Evolutionary conservation across 2,797 vertebrate genomes (phyloP), one percentile per base, ranked within the genome.

Genomic region (Schizothorax lantsangensis): DNA sequence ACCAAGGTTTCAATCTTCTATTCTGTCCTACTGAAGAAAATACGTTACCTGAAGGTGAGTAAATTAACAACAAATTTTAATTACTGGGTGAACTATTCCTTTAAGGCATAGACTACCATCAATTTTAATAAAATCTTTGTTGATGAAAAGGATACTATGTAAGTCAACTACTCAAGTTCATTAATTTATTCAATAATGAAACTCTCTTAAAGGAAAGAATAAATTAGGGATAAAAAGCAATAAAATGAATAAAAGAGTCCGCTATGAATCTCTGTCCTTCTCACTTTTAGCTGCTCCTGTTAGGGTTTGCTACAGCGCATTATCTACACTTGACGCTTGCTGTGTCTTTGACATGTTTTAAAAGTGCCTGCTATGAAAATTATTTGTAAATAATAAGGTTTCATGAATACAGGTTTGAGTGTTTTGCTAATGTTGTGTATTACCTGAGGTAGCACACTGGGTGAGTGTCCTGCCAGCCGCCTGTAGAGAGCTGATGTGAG

Each of bases 401-500:
- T 15, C 15, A 33, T 7, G 6, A 33, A 81, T 30, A 33, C 30
- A 66, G 26, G 62, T 30, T 33, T 68, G 26, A 52, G 26, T n/a
- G 59, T 54, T 71, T 26, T 36, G 40, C 49, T n/a, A 74, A 73
- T 71, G 47, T 85, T 84, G 54, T 82, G 45, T 23, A 6, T 33
- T 96, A 99, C 98, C 98, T 99, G 98, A 98, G 98, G 97, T 98
- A 98, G 97, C 95, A 98, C 95, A 88, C 97, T 95, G 91, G 96
- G 95, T 94, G 97, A 96, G 95, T 97, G 98, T 95, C 97, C 97
- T 88, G 97, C 96, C 96, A 99, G 95, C 94, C 97, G 96, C 94
- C 98, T n/a, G 97, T 95, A 99, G 96, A 89, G 98, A 98, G 95
- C 97, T 97, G 95, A 99, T 97, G 95, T 98, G 98, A 97, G 98